Conservation (phyloP, 1,140 invertebrate species). For the Leptopilina clavipes region DNA sequence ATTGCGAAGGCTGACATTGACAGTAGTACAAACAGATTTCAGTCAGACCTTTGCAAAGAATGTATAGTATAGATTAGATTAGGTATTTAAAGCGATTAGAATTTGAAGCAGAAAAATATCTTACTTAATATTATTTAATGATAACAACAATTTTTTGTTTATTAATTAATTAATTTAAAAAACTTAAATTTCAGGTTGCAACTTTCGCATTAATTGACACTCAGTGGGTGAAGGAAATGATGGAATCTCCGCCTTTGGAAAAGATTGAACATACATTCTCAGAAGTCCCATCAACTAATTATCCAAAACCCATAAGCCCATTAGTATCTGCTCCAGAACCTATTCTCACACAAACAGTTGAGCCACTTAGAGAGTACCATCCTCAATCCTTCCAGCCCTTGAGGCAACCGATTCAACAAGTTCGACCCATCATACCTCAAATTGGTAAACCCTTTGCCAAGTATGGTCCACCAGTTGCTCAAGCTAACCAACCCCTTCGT, state of each 20-base stretch:
- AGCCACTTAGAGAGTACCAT: neutral
- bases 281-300: constrained; percentile 32
- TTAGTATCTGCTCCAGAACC: neutral
- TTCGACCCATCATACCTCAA: neutral
- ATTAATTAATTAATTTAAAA: neutral
- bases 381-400: constrained; percentile 1
- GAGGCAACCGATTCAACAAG: neutral
- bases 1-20: neutral
- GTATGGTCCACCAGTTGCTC: neutral
- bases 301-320: constrained; percentile 4
- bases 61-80: no score
- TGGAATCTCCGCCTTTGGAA: constrained; percentile 47
- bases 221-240: constrained; percentile 65
- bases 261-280: constrained; percentile 28
- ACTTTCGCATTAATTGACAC: constrained; percentile 67
- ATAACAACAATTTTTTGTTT: no score
- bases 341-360: neutral
- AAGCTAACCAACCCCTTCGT: neutral
- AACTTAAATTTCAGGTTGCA: constrained; percentile 60
- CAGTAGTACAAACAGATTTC: neutral
- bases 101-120: no score
- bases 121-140: no score
- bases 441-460: neutral
- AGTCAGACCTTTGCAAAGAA: neutral
- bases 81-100: neutral